These are phyloP conservation scores for Heteromurus nitidus DNA, from an alignment of 2,888 invertebrate species.

Conservation along the genomic window DNA sequence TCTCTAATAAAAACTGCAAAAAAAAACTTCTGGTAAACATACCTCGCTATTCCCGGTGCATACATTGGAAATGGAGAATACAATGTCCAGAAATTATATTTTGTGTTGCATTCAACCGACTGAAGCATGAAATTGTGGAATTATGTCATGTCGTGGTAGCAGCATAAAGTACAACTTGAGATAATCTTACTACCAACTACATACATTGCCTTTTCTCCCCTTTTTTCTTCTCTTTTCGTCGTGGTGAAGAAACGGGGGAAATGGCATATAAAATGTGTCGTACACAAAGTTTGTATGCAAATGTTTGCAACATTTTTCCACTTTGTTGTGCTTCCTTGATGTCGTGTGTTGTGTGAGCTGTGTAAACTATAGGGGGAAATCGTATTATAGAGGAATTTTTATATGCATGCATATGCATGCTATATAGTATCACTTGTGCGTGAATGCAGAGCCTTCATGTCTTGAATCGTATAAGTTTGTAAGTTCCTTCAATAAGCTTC, in stretches of 20 bases:
- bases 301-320: conserved; percentile 25
- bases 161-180: background rate
- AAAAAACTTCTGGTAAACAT: background rate
- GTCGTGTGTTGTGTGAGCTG: background rate
- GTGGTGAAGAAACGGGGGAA: background rate
- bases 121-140: conserved; percentile 1
- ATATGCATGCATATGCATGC: too few species aligned
- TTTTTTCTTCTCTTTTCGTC: background rate
- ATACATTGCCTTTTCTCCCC: background rate
- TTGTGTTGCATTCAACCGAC: background rate
- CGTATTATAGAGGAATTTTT: conserved; percentile 11
- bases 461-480: too few species aligned
- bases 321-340: conserved; percentile 7
- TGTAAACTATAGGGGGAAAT: conserved; percentile 1
- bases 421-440: conserved; percentile 21
- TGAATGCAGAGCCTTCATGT: background rate
- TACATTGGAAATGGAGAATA: background rate
- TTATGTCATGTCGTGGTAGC: background rate
- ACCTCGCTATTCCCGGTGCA: background rate
- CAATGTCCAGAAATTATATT: conserved; percentile 9
- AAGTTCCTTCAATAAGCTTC: conserved; percentile 9
- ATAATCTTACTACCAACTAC: too few species aligned
- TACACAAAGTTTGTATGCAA: conserved; percentile 14
- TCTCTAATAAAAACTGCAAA: background rate
- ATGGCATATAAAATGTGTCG: background rate